These are phyloP conservation scores for Amiota minor DNA, from an alignment of 2,888 invertebrate genomes.

Conservation along the genomic window DNA sequence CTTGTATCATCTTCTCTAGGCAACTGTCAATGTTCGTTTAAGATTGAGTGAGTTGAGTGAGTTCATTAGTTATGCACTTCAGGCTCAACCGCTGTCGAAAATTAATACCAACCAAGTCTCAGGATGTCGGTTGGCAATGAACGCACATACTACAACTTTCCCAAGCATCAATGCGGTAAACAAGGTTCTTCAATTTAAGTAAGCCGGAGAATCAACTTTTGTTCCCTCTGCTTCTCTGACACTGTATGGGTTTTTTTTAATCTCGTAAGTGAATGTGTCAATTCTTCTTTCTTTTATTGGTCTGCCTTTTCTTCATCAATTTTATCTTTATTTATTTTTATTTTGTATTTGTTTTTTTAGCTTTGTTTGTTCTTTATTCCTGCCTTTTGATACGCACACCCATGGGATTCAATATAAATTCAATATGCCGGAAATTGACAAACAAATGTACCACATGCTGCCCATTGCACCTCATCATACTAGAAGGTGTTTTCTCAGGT, in stretches of 20 bases:
- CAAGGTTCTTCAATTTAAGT: slow-evolving; percentile 50
- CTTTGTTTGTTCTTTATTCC: slow-evolving; percentile 41
- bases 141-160: background rate
- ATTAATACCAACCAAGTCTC: slow-evolving; percentile 24
- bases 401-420: slow-evolving; percentile 57
- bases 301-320: background rate
- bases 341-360: slow-evolving; percentile 37
- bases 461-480: slow-evolving; percentile 35
- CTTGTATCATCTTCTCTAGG: slow-evolving; percentile 39
- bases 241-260: slow-evolving; percentile 47
- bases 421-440: slow-evolving; percentile 54
- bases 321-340: slow-evolving; percentile 44
- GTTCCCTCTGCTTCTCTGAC: slow-evolving; percentile 24
- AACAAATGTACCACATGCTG: slow-evolving; percentile 45
- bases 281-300: slow-evolving; percentile 51
- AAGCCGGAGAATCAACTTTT: background rate
- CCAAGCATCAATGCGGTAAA: slow-evolving; percentile 6
- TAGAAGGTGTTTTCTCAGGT: slow-evolving; percentile 15
- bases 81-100: slow-evolving; percentile 30
- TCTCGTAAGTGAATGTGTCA: slow-evolving; percentile 66
- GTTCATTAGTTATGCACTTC: slow-evolving; percentile 54
- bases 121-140: background rate
- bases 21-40: slow-evolving; percentile 50
- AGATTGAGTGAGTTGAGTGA: slow-evolving; percentile 35
- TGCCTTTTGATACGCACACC: slow-evolving; percentile 50